These are phyloP conservation scores for Watsonalla binaria DNA, from an alignment of 2,888 invertebrate genomes.

Conservation along the genomic window DNA sequence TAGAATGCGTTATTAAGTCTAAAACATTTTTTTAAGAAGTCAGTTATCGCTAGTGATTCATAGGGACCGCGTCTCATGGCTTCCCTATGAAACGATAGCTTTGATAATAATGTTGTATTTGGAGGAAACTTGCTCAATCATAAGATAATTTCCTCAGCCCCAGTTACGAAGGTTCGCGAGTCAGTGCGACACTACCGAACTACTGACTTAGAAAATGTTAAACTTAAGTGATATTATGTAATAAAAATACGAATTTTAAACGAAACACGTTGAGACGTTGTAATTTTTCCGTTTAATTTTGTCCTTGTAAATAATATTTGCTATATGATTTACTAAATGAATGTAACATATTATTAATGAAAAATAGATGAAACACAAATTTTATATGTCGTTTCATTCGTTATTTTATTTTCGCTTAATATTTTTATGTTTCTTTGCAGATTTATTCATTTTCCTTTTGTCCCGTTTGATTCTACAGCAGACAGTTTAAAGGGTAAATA, in stretches of 20 bases:
- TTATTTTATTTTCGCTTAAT: constrained; percentile 2
- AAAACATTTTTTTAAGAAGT: neutral
- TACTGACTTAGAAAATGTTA: constrained; percentile 64
- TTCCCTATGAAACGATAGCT: neutral
- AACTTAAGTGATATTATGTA: constrained; percentile 75
- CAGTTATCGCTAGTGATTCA: neutral
- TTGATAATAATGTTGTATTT: constrained; percentile 12
- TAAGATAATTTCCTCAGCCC: constrained; percentile 7
- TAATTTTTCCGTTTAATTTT: constrained; percentile 70
- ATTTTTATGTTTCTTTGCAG: neutral
- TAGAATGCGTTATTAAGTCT: too few relatives aligned
- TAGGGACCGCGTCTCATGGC: neutral
- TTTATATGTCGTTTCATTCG: constrained; percentile 58
- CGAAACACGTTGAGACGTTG: constrained; percentile 71
- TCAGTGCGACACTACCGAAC: constrained; percentile 54
- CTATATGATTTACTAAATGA: constrained; percentile 78
- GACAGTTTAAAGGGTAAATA: too few relatives aligned
- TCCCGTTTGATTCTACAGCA: neutral
- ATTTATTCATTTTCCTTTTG: neutral
- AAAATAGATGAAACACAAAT: constrained; percentile 74
- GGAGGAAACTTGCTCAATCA: constrained; percentile 17
- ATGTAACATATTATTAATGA: constrained; percentile 78
- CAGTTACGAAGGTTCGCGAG: constrained; percentile 54
- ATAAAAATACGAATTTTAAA: constrained; percentile 78
- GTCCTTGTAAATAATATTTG: constrained; percentile 78